These are phyloP conservation scores for Pagrus major DNA, from an alignment of 2,113 vertebrate species.

Conservation along the genomic window DNA sequence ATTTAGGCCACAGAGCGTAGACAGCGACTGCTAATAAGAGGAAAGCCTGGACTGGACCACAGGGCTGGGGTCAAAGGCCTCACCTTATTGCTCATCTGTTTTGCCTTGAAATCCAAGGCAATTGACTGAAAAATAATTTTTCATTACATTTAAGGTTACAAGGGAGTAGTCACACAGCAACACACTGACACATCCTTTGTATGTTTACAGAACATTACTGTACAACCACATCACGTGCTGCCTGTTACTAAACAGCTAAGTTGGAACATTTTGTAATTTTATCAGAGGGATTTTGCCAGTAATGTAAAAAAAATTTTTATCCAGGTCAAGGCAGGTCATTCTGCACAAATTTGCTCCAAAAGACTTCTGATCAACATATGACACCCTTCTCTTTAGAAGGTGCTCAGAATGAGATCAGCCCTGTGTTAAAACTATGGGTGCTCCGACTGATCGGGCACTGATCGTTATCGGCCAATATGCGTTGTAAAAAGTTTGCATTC, in stretches of 20 bases:
- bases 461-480: no score
- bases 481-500: no score
- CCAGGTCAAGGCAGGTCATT: not conserved
- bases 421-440: not conserved
- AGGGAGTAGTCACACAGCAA: not conserved
- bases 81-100: constrained; percentile 7
- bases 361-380: not conserved
- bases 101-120: constrained; percentile 4
- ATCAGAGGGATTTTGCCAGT: not conserved
- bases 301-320: not conserved
- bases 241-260: not conserved
- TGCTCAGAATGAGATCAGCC: not conserved
- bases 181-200: not conserved
- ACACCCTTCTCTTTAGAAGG: not conserved
- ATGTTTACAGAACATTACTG: not conserved
- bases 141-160: constrained; percentile 13
- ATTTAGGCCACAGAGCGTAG: not conserved
- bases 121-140: not conserved
- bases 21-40: not conserved
- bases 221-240: not conserved
- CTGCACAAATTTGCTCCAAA: not conserved
- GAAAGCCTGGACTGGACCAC: not conserved
- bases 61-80: not conserved
- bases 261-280: not conserved
- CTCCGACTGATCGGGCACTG: no score